Conservation (phyloP, 1,140 invertebrate genomes). For the Solen grandis region DNA sequence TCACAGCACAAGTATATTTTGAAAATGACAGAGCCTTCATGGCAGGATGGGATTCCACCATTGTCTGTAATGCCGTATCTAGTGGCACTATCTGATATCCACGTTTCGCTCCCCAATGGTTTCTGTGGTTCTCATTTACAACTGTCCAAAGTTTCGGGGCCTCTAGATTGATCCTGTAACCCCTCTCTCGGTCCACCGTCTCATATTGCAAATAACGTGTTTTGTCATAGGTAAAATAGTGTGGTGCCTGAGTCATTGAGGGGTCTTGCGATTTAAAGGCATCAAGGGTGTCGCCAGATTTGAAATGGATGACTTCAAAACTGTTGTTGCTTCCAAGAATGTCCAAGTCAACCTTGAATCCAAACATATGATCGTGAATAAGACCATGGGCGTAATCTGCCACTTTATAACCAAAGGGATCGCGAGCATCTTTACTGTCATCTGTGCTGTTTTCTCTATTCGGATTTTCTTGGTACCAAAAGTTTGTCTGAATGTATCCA, state of each 20-base stretch:
- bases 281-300: background rate
- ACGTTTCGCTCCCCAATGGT: constrained; percentile 24
- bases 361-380: constrained; percentile 47
- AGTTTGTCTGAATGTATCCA: constrained; percentile 62
- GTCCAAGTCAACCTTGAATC: constrained; percentile 48
- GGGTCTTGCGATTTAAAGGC: constrained; percentile 14
- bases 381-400: constrained; percentile 26
- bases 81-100: constrained; percentile 13
- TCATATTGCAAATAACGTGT: constrained; percentile 30
- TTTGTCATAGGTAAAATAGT: constrained; percentile 24
- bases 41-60: too few species aligned
- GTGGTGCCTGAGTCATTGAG: background rate
- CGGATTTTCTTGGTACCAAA: constrained; percentile 50
- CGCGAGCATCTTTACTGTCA: background rate
- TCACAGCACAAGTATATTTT: constrained; percentile 45
- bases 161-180: background rate
- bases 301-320: constrained; percentile 40
- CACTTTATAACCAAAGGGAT: constrained; percentile 37
- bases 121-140: constrained; percentile 30
- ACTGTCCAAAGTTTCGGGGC: constrained; percentile 23
- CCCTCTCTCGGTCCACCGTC: constrained; percentile 2
- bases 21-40: constrained; percentile 52
- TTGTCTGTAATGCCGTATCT: too few species aligned
- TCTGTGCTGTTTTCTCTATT: background rate
- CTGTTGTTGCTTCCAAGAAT: constrained; percentile 40